Evolutionary conservation across 2,113 vertebrate species (phyloP).

Genomic region (Lepisosteus oculatus): DNA sequence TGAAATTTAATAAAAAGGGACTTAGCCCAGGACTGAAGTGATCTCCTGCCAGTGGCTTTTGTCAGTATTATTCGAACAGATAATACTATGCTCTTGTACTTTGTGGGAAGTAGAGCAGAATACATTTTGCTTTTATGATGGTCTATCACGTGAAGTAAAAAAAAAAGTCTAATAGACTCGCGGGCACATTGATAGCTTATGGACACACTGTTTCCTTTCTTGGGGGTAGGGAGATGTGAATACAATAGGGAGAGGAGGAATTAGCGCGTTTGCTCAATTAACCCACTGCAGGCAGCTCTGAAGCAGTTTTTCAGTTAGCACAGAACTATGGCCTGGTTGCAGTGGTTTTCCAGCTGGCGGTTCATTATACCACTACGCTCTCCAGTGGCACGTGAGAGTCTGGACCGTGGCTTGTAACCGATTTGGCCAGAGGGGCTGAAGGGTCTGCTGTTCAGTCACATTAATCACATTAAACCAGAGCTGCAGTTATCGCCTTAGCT

Average conservation of each 20-base stretch:
- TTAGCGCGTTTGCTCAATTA: slow-evolving; percentile 11
- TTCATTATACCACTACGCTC: slow-evolving; percentile 51
- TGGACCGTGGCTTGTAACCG: slow-evolving; percentile 32
- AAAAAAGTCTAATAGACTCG: slow-evolving; percentile 18
- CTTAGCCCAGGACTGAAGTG: slow-evolving; percentile 1
- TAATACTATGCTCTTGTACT: not conserved
- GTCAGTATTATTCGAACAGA: slow-evolving; percentile 6
- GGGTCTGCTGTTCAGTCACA: not conserved
- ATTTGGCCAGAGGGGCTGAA: slow-evolving; percentile 22
- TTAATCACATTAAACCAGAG: slow-evolving; percentile 14
- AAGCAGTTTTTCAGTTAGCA: slow-evolving; percentile 19
- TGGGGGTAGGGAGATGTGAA: slow-evolving; percentile 5
- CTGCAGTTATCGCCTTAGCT: no score
- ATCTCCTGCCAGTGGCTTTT: slow-evolving; percentile 7
- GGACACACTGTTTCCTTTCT: slow-evolving; percentile 17
- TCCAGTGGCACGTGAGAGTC: slow-evolving; percentile 40
- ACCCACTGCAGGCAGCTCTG: slow-evolving; percentile 13
- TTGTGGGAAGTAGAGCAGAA: slow-evolving; percentile 34
- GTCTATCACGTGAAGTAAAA: slow-evolving; percentile 24
- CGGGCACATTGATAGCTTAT: slow-evolving; percentile 1
- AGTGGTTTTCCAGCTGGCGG: slow-evolving; percentile 45
- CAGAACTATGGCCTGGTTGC: slow-evolving; percentile 31
- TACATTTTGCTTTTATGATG: slow-evolving; percentile 24
- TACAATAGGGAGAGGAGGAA: slow-evolving; percentile 22
- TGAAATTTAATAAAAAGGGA: slow-evolving; percentile 9